A percentile compares a stretch with the other conserved stretches of the same genome.
phyloP scores from a whole-genome alignment of 1,140 invertebrate genomes.

The Drosophila ercepeae region DNA sequence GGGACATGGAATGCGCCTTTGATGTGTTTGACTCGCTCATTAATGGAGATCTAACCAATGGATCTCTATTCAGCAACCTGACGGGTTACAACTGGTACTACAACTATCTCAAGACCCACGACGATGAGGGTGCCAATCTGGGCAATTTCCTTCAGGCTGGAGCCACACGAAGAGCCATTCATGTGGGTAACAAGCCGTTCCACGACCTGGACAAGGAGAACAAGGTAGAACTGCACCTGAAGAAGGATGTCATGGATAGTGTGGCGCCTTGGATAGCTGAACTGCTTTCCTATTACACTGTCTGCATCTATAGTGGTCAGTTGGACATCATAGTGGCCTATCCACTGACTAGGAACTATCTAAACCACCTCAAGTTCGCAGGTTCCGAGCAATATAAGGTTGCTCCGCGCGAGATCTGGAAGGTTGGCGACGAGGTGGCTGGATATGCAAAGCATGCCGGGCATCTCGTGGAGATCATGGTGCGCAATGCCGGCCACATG shows the following conservation, averaged over 20 bases:
- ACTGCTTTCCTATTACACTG: conserved; percentile 88
- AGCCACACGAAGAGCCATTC: conserved; percentile 88
- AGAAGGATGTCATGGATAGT: conserved; percentile 92
- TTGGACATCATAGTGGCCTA: conserved; percentile 94
- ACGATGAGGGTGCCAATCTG: conserved; percentile 76
- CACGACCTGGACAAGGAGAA: conserved; percentile 84
- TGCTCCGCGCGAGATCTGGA: conserved; percentile 88
- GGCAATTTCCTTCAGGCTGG: conserved; percentile 86
- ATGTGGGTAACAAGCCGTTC: conserved; percentile 92
- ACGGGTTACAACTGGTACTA: conserved; percentile 92
- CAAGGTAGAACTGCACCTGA: conserved; percentile 88
- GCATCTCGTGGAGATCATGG: conserved; percentile 91
- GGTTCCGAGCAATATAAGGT: conserved; percentile 87
- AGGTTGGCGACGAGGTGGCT: conserved; percentile 88
- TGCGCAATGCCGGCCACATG: conserved; percentile 93
- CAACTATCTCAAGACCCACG: conserved; percentile 88
- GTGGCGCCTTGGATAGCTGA: conserved; percentile 90
- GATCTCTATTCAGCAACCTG: conserved; percentile 90
- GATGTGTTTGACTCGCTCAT: conserved; percentile 89
- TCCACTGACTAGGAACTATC: conserved; percentile 89
- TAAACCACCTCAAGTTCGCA: conserved; percentile 88
- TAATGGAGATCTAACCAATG: conserved; percentile 87
- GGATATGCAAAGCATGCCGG: conserved; percentile 90
- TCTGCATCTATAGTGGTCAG: conserved; percentile 92
- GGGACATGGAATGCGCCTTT: conserved; percentile 88